Evolutionary conservation across 2,113 vertebrate genomes (phyloP), one percentile per base, ranked within the genome.

Genomic region (Physeter macrocephalus): DNA sequence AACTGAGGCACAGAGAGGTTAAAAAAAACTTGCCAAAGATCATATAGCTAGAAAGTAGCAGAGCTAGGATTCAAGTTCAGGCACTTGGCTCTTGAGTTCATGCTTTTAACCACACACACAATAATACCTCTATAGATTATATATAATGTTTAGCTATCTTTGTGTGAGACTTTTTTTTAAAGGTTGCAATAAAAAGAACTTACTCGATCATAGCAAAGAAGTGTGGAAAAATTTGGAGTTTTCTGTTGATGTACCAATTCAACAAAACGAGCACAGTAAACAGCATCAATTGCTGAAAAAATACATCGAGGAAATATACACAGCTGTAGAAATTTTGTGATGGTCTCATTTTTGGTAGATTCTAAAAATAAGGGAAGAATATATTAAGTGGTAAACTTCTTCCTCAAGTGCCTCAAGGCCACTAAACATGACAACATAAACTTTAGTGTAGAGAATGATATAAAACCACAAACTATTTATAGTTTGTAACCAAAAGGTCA

Each of bases 321-420:
- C 67, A 99, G 98, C 98, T 99, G 99, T 97, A 99, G 99, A 98
- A 99, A 99, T 98, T 99, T 99, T 67, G 99, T 99, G 97, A 99
- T 99, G 89, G 99, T 99, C 98, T 99, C 99, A 82, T 99, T 99
- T 99, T 99, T 99, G 94, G 99, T 99, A 81, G 99, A 99, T 98
- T 99, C 99, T 99, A 97, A 98, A 96, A 95, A 94, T 15, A 93
- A 97, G 90, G 20, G 95, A 92, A 91, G 95, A 96, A 95, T 90
- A 94, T 96, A 97, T 93, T 96, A 96, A 97, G 86, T 75, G 83
- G 82, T 96, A 94, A 86, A 96, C 91, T 94, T 96, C 85, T 94
- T 92, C 94, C 93, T 93, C 57, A 92, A 84, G 82, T 96, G 88
- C 57, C 72, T 96, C 85, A 93, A 95, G 72, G 34, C 57, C 74